Evolutionary conservation across 1,140 invertebrate species (phyloP), one percentile per base, ranked within the genome.

Genomic region (Matsumurasca onukii): DNA sequence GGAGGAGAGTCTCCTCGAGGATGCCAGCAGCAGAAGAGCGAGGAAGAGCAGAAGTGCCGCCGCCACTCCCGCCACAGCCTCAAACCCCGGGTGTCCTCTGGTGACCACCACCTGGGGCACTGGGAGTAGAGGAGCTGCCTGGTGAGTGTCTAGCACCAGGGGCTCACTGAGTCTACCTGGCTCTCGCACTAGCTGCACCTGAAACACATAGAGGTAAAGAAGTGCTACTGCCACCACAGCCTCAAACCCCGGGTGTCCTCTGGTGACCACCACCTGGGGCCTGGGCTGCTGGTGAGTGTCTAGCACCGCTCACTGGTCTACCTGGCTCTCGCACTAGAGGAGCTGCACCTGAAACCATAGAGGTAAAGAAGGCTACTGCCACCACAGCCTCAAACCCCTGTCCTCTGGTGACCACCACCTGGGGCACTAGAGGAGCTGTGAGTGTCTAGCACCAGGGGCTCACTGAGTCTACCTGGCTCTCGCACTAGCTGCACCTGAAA

Each of bases 81-180:
- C 69, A 29, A 65, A 52, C 64, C 64, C 13, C 29, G 66, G n/a
- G 25, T 70, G 69, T 39, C 69, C 64, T 12, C 63, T 30, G 31
- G 67, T 29, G 45, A 27, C 39, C 1, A 49, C 62, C 0, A 45
- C 25, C 1, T 31, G 24, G 3, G 61, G 24, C 49, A 39, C 59
- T 0, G 68, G 63, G 39, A 55, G 63, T 13, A 66, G 31, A 22
- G 31, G 67, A 39, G 61, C 64, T 31, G 55, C 71, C 45, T 70
- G 75, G 31, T 70, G 71, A 0, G 73, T 74, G 48, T 76, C 73
- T 17, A 76, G 63, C 13, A 66, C 72, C 29, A 76, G 70, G 1
- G 68, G 67, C 27, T 70, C 70, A 5, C 68, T 72, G 3, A 70
- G 51, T 12, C 67, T 65, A 24, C 52, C 51, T 5, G 49, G 67